Evolutionary conservation across 2,797 vertebrate species (phyloP).

Genomic region (Sebastes goodei): DNA sequence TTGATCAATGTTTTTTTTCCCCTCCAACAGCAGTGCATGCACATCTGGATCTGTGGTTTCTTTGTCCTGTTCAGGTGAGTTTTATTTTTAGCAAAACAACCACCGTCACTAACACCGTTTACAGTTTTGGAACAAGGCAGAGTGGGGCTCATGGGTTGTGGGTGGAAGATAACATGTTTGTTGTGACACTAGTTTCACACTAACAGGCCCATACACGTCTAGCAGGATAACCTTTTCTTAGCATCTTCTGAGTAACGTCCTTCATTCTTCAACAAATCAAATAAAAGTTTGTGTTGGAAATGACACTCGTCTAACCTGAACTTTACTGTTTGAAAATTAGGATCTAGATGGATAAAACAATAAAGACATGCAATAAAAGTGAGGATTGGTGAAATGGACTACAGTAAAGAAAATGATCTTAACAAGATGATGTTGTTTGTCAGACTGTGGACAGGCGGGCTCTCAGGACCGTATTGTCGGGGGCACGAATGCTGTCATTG

Average conservation of each 20-base stretch:
- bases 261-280: background rate
- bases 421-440: constrained; percentile 2
- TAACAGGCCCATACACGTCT: constrained; percentile 1
- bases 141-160: background rate
- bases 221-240: background rate
- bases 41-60: constrained; percentile 80
- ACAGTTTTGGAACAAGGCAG: background rate
- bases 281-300: background rate
- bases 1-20: background rate
- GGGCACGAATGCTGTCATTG: constrained; percentile 79
- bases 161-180: background rate
- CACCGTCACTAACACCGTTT: background rate
- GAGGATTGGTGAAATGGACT: background rate
- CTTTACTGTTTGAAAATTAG: background rate
- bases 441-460: constrained; percentile 83
- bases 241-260: background rate
- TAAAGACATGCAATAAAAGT: background rate
- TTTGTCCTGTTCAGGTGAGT: constrained; percentile 88
- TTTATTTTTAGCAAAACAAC: background rate
- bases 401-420: background rate
- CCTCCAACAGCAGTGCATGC: constrained; percentile 72
- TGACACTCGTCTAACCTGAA: background rate
- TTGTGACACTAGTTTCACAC: constrained; percentile 21
- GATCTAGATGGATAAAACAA: background rate
- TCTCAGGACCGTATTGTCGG: constrained; percentile 85